phyloP scores from a whole-genome alignment of 2,113 vertebrate genomes.

The Barnardius zonarius region DNA sequence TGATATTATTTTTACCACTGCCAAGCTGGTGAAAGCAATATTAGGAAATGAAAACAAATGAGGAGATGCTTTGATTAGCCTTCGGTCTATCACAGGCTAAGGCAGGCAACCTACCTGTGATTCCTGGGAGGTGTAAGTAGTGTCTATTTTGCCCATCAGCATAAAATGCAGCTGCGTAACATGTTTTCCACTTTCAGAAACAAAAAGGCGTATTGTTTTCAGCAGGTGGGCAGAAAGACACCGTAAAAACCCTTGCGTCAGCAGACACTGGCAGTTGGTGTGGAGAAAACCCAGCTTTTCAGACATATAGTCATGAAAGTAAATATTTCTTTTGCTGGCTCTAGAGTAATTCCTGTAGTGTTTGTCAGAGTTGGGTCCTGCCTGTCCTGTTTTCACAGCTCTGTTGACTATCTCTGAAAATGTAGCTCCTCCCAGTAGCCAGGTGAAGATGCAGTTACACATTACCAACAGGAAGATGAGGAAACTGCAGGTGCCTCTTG shows the following conservation, averaged over 20 bases:
- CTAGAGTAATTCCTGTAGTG: background rate
- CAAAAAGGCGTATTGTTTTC: background rate
- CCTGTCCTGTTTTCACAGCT: background rate
- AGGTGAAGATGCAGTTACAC: background rate
- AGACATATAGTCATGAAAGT: background rate
- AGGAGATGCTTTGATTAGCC: background rate
- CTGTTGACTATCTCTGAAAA: background rate
- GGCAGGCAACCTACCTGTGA: accelerated
- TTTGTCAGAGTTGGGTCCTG: background rate
- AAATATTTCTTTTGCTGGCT: background rate
- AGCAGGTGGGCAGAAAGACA: background rate
- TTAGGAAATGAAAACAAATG: slow-evolving; percentile 55
- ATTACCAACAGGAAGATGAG: background rate
- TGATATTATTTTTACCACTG: slow-evolving; percentile 49
- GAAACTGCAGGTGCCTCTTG: background rate
- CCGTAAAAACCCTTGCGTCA: background rate
- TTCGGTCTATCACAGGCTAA: background rate
- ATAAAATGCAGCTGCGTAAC: background rate
- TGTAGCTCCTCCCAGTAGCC: background rate
- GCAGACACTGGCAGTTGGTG: background rate
- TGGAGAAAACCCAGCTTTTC: background rate
- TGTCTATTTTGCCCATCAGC: background rate
- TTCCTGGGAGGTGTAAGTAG: background rate
- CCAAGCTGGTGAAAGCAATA: slow-evolving; percentile 55
- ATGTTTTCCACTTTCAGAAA: background rate